Evolutionary conservation across 2,797 vertebrate genomes (phyloP).

Genomic region (Sternotherus odoratus): DNA sequence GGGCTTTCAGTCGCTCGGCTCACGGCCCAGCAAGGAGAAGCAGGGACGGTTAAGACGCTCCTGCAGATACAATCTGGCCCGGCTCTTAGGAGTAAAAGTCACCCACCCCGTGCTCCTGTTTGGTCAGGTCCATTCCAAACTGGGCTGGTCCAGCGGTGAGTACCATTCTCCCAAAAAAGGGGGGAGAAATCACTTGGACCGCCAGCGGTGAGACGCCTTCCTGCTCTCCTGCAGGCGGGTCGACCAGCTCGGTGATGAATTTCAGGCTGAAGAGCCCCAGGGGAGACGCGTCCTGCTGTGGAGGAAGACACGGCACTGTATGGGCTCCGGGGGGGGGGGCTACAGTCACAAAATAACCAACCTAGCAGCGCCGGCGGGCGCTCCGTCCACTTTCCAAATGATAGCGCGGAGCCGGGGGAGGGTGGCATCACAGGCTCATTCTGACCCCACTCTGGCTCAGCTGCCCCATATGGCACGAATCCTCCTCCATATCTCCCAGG

Average conservation of each 20-base stretch:
- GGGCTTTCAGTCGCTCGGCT: too few relatives aligned
- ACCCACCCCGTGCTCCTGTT: constrained; percentile 81
- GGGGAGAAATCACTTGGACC: constrained; percentile 87
- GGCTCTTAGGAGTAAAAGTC: not conserved
- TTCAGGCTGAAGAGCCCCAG: constrained; percentile 54
- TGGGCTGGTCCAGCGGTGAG: constrained; percentile 87
- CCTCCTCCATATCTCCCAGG: not conserved
- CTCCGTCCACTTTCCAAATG: not conserved
- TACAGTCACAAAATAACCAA: not conserved
- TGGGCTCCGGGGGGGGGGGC: not conserved
- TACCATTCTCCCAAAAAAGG: constrained; percentile 83
- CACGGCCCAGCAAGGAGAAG: not conserved
- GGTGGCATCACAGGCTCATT: not conserved
- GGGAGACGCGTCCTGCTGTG: constrained; percentile 29
- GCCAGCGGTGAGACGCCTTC: constrained; percentile 46
- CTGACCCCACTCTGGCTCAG: not conserved
- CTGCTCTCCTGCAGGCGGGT: constrained; percentile 62
- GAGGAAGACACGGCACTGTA: not conserved
- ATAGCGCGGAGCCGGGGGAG: not conserved
- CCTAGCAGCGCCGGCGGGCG: not conserved
- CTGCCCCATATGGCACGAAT: not conserved
- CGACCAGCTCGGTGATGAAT: constrained; percentile 78
- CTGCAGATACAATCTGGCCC: constrained; percentile 62
- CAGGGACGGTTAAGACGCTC: not conserved
- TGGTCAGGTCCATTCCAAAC: constrained; percentile 88